phyloP scores from a whole-genome alignment of 2,888 invertebrate genomes.

The Melanophora roralis region DNA sequence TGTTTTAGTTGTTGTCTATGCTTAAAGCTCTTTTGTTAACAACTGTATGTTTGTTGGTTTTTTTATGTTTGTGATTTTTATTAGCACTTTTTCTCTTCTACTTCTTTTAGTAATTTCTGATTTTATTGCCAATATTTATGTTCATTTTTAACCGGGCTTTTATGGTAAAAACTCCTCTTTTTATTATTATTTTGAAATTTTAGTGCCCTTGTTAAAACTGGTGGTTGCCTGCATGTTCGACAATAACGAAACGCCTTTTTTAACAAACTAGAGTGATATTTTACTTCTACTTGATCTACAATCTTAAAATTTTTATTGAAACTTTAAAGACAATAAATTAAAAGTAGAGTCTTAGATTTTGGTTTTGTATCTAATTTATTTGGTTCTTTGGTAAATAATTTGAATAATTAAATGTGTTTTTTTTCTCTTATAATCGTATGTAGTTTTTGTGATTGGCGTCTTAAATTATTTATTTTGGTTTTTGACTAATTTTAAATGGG shows the following conservation, averaged over 20 bases:
- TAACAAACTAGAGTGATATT: not conserved
- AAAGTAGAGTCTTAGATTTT: not conserved
- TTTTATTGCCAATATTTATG: not conserved
- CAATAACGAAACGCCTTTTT: constrained; percentile 49
- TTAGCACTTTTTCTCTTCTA: constrained; percentile 20
- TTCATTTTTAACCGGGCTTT: constrained; percentile 6
- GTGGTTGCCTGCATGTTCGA: constrained; percentile 20
- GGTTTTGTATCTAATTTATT: not conserved
- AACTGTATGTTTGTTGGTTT: constrained; percentile 32
- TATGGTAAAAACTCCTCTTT: constrained; percentile 13
- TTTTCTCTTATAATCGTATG: not conserved
- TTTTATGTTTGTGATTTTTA: constrained; percentile 33
- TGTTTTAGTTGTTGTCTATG: constrained; percentile 2
- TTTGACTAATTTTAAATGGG: not conserved
- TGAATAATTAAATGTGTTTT: constrained; percentile 12
- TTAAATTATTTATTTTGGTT: not conserved
- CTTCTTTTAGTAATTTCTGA: not conserved
- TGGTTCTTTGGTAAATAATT: not conserved
- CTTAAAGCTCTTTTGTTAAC: constrained; percentile 51
- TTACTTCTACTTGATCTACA: constrained; percentile 26
- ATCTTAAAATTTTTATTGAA: constrained; percentile 1
- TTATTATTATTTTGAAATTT: constrained; percentile 26
- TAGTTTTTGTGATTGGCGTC: not conserved
- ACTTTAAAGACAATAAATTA: not conserved
- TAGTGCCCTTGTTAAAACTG: constrained; percentile 42